phyloP scores from a whole-genome alignment of 2,888 invertebrate species.

The Noctua fimbriata region DNA sequence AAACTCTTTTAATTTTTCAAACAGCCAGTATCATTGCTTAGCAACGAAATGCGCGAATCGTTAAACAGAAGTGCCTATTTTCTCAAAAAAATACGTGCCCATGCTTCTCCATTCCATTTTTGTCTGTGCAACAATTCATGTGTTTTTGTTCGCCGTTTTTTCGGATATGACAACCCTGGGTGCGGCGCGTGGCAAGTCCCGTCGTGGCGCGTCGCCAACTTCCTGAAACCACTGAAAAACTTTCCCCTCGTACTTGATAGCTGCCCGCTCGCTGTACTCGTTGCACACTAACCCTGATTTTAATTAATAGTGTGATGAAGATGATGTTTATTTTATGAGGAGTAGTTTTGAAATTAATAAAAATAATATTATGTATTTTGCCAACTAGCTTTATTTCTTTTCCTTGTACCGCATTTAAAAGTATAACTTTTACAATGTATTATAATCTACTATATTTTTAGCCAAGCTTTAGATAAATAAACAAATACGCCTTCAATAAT shows the following conservation, averaged over 20 bases:
- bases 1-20: conserved; percentile 6
- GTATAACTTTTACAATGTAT: not conserved
- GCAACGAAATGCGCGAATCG: conserved; percentile 15
- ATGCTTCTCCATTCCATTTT: conserved; percentile 54
- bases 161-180: conserved; percentile 61
- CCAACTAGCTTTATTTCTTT: not conserved
- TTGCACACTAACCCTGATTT: conserved; percentile 44
- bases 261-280: conserved; percentile 38
- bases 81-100: conserved; percentile 51
- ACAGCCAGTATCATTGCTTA: conserved; percentile 21
- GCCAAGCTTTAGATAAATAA: not conserved
- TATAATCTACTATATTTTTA: too few relatives aligned
- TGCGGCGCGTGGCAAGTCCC: conserved; percentile 49
- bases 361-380: not conserved
- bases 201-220: conserved; percentile 68
- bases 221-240: conserved; percentile 67
- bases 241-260: conserved; percentile 58
- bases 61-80: conserved; percentile 62
- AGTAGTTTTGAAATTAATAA: not conserved
- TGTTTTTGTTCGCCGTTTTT: conserved; percentile 50
- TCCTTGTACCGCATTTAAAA: not conserved
- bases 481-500: not conserved
- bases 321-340: conserved; percentile 17
- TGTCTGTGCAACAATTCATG: conserved; percentile 51
- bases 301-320: conserved; percentile 34